These are phyloP conservation scores for Anser cygnoides DNA, from an alignment of 2,113 vertebrate genomes.

Conservation along the genomic window DNA sequence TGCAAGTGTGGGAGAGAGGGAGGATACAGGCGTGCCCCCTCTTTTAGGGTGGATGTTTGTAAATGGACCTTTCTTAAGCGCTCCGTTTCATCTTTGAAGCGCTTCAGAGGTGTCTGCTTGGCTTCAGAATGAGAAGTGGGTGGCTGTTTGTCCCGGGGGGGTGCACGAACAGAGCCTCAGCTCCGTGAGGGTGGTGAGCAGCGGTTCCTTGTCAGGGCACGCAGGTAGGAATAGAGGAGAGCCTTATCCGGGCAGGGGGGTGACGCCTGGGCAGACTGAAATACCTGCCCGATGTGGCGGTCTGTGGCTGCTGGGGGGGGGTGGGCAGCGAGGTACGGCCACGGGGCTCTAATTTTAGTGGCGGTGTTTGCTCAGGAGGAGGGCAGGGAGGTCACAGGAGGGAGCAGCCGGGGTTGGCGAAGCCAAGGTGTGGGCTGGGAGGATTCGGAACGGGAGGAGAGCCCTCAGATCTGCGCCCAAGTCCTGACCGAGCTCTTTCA, in stretches of 20 bases:
- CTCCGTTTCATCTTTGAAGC: not conserved
- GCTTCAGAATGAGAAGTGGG: not conserved
- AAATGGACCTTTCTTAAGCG: not conserved
- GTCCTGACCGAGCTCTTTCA: not conserved
- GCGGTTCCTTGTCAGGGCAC: not conserved
- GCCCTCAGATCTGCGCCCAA: not conserved
- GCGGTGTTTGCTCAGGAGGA: not conserved
- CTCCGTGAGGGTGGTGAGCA: not conserved
- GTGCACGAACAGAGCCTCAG: not conserved
- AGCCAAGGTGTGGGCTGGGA: not conserved
- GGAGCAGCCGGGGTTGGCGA: not conserved
- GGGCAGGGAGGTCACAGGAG: constrained; percentile 23
- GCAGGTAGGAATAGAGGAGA: not conserved
- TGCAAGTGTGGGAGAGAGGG: not conserved
- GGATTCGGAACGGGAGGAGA: not conserved
- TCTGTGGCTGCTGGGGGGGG: not conserved
- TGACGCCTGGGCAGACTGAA: not conserved
- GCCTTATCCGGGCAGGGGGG: not conserved
- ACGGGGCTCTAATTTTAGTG: constrained; percentile 38
- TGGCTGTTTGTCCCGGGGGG: not conserved
- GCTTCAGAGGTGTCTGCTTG: not conserved
- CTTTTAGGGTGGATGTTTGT: not conserved
- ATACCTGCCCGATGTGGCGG: not conserved
- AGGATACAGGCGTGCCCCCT: not conserved
- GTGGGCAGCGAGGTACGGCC: not conserved